Percentiles rank a stretch among this genome's conserved stretches.
Evolutionary conservation across 2,113 vertebrate genomes (phyloP).

Genomic region (Struthidea cinerea): DNA sequence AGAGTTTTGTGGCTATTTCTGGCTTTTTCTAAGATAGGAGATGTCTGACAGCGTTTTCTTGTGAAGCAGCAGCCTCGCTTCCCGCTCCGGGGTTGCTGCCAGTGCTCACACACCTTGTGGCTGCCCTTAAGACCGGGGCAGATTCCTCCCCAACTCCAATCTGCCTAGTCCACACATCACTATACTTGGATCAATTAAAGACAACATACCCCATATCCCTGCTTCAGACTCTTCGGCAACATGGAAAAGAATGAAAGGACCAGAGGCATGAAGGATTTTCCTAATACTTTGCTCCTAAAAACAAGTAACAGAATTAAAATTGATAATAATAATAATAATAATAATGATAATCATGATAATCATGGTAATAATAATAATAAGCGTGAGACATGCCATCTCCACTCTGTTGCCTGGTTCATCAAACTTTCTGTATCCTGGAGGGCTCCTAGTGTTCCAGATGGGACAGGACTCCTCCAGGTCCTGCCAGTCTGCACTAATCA

Average conservation of each 20-base stretch:
- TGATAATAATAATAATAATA: neutral
- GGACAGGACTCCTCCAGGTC: neutral
- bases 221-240: neutral
- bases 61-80: fast-evolving
- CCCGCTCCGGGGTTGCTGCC: fast-evolving
- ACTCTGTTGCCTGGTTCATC: neutral
- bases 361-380: neutral
- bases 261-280: neutral
- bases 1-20: neutral
- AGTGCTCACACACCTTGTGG: neutral
- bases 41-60: neutral
- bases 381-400: neutral
- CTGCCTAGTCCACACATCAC: neutral
- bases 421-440: neutral
- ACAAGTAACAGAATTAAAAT: neutral
- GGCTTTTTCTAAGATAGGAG: neutral
- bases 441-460: neutral
- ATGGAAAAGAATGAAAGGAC: neutral
- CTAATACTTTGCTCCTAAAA: neutral
- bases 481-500: neutral
- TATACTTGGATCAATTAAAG: neutral
- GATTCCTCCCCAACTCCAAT: neutral
- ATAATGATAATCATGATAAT: neutral
- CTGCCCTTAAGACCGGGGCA: fast-evolving
- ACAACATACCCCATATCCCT: neutral